phyloP scores from a whole-genome alignment of 53 echinoderm and acorn worm species.

The Luidia sarsii region DNA sequence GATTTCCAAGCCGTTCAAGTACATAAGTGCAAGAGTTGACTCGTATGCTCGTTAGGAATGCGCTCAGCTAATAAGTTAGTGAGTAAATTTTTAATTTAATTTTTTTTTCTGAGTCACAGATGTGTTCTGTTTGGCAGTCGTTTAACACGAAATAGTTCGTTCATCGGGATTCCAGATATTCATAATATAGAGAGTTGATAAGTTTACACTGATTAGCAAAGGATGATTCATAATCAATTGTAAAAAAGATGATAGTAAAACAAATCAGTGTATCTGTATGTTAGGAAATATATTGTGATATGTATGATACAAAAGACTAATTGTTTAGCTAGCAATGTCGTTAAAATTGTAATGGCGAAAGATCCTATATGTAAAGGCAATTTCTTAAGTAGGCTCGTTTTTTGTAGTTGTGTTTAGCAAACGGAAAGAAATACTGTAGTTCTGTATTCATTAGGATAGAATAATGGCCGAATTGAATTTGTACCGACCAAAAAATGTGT shows the following conservation, averaged over 20 bases:
- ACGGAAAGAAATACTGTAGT: background rate
- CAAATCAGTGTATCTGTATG: background rate
- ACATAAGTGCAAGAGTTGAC: background rate
- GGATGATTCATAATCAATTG: too few relatives aligned
- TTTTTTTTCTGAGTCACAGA: background rate
- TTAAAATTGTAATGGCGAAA: background rate
- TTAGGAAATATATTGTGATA: slow-evolving; percentile 33
- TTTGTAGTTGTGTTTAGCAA: background rate
- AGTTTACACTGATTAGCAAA: too few relatives aligned
- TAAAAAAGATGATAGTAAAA: background rate
- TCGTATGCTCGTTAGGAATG: background rate
- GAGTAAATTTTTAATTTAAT: background rate
- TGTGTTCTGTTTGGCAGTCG: slow-evolving; percentile 5
- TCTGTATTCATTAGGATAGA: slow-evolving; percentile 42
- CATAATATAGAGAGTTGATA: too few relatives aligned
- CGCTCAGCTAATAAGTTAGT: slow-evolving; percentile 30
- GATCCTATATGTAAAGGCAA: slow-evolving; percentile 27
- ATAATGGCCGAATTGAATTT: slow-evolving; percentile 13
- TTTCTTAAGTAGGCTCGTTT: too few relatives aligned
- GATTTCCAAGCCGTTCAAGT: background rate
- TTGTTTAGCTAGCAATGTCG: background rate
- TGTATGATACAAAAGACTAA: slow-evolving; percentile 14
- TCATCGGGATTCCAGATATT: too few relatives aligned
- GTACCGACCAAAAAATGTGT: background rate
- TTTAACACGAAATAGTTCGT: too few relatives aligned